Base-by-base conservation (phyloP, 2,113 vertebrate species). In the Brachionichthys hirsutus region DNA sequence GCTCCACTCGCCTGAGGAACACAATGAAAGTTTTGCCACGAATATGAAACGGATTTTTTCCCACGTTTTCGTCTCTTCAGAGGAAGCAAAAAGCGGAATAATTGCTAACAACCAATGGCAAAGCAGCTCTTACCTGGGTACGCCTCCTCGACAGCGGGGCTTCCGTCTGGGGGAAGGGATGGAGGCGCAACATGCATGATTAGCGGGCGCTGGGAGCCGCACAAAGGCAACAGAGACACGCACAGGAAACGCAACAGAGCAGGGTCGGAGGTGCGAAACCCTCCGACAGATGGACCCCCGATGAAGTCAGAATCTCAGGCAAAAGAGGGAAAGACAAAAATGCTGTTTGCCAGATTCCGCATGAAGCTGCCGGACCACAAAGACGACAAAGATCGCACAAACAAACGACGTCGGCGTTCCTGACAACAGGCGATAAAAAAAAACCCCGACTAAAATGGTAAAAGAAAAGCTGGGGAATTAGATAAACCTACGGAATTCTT, bases 121-220 rank as follows among this genome's bases (percentile, higher is more conserved):
- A 68, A 63, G 80, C 71, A 80, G 89, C 81, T 92, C 95, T 89
- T 96, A 99, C 97, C 96, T 97, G 96, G 93, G 40, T 90, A 92
- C 58, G 92, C 87, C 87, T 98, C 96, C 91, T 96, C 95, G 61
- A 86, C 82, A 88, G 90, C 46, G 49, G 94, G 90, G 87, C 92
- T 94, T 92, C 92, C 92, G 95, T 97, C 96, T 97, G 94, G 90
- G 95, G 86, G 93, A 92, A 91, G 94, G 91, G 94, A 91, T 87
- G 93, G 92, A 94, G 94, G 82, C 88, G 93, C 88, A 80, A 96
- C 94, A 94, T 89, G 94, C 94, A 92, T 91, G 92, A 91, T 95
- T 95, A 95, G 92, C 90, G 83, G 87, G 91, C 84, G 81, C 90
- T 86, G 88, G 12, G 83, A 87, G 90, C 72, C 85, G 90, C 79